phyloP scores from a whole-genome alignment of 2,797 vertebrate genomes.

The Karalla daura region DNA sequence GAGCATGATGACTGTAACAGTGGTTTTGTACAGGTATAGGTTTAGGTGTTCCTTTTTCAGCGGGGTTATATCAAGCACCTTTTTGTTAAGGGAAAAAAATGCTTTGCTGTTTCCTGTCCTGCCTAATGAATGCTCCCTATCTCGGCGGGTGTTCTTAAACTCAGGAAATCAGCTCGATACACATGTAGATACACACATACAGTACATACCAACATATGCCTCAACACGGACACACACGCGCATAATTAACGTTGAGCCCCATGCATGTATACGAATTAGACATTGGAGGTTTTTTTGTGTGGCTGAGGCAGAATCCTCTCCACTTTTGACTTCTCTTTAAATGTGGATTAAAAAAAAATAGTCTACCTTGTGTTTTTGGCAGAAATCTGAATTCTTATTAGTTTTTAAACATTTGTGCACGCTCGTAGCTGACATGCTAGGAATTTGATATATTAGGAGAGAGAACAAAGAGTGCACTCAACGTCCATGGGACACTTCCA shows the following conservation, averaged over 20 bases:
- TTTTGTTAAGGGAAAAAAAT: conserved; percentile 75
- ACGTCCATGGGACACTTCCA: neutral
- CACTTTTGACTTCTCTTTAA: conserved; percentile 70
- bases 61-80: conserved; percentile 78
- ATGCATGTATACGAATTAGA: conserved; percentile 74
- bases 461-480: conserved; percentile 25
- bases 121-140: conserved; percentile 76
- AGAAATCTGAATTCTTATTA: conserved; percentile 64
- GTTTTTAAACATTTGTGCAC: conserved; percentile 73
- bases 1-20: conserved; percentile 88
- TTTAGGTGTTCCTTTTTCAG: conserved; percentile 72
- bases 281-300: conserved; percentile 51
- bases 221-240: conserved; percentile 37
- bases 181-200: conserved; percentile 50
- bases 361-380: conserved; percentile 59
- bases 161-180: conserved; percentile 85
- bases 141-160: conserved; percentile 78
- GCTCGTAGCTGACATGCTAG: conserved; percentile 42
- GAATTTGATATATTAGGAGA: conserved; percentile 43
- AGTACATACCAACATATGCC: conserved; percentile 54
- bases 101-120: conserved; percentile 86
- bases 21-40: conserved; percentile 83
- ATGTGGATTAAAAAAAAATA: conserved; percentile 73
- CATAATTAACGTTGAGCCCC: conserved; percentile 61
- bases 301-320: conserved; percentile 46